phyloP scores from a whole-genome alignment of 2,797 vertebrate genomes.

The Oceanodroma leucorhoa region DNA sequence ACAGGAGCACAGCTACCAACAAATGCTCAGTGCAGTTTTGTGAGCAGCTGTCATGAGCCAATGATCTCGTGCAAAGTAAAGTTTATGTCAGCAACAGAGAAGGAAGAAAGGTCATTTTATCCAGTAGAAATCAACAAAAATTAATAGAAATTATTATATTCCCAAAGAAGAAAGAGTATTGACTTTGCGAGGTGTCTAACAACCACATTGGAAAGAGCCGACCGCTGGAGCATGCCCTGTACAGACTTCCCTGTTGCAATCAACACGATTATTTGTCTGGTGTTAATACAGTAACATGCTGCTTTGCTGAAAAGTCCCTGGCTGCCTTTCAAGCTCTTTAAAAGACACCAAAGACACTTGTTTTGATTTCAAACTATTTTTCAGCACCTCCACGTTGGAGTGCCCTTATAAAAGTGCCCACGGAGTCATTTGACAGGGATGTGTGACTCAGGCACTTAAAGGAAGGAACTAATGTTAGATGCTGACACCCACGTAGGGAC shows the following conservation, averaged over 20 bases:
- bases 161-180: background rate
- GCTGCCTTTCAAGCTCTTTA: constrained; percentile 49
- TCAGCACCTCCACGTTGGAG: constrained; percentile 41
- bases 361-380: constrained; percentile 56
- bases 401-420: background rate
- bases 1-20: background rate
- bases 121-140: background rate
- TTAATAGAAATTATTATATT: background rate
- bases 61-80: background rate
- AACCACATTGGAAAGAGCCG: background rate
- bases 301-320: constrained; percentile 43
- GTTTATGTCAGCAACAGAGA: background rate
- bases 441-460: constrained; percentile 29
- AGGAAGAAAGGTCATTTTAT: background rate
- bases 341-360: constrained; percentile 38
- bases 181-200: background rate
- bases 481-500: background rate
- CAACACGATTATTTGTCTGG: background rate
- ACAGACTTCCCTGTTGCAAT: background rate
- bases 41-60: background rate
- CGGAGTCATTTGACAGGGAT: background rate
- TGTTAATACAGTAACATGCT: constrained; percentile 29
- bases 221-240: background rate
- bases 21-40: background rate
- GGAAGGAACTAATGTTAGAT: constrained; percentile 11